Evolutionary conservation across 2,888 invertebrate species (phyloP), one percentile per base, ranked within the genome.

Genomic region (Camponotus fellah): DNA sequence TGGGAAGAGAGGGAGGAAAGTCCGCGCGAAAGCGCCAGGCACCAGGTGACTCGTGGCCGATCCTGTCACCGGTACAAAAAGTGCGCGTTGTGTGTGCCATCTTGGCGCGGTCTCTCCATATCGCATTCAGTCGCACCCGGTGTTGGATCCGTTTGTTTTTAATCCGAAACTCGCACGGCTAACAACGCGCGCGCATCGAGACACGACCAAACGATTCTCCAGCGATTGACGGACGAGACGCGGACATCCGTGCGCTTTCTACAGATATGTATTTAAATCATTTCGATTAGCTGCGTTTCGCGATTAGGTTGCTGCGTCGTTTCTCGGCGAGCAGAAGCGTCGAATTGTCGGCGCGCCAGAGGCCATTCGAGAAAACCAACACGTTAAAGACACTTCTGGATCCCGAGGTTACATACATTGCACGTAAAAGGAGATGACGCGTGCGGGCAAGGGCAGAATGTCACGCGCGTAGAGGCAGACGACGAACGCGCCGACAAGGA

Each of bases 71-170:
- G 86, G 87, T 86, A 89, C 88, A 89, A 90, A 88, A 91, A 88
- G 82, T 91, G 88, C 90, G 92, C 91, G 88, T 90, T 90, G 90
- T 90, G 91, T 90, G 91, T 90, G 92, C 87, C 77, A 77, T 77
- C 77, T 77, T 77, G 68, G 77, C 77, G 32, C 60, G 89, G 86
- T 82, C 85, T 87, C 88, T 89, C 89, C 86, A 88, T 82, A 86
- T 89, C 85, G 84, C 86, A 85, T 88, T 81, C 69, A 82, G 90
- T 91, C 91, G 91, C 92, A 87, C 88, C 91, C 92, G 91, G 90
- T 87, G 84, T 83, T 83, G 82, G 86, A 86, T 86, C 87, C 86
- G 34, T 79, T 56, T 77, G 66, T 74, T 89, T 88, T 85, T 79
- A 26, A 17, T 82, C 83, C 81, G 76, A 83, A 89, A 87, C 82